A percentile compares a stretch with the other conserved stretches of the same genome.
phyloP scores from a whole-genome alignment of 2,113 vertebrate species.

The Orthochromis malagaraziensis region DNA sequence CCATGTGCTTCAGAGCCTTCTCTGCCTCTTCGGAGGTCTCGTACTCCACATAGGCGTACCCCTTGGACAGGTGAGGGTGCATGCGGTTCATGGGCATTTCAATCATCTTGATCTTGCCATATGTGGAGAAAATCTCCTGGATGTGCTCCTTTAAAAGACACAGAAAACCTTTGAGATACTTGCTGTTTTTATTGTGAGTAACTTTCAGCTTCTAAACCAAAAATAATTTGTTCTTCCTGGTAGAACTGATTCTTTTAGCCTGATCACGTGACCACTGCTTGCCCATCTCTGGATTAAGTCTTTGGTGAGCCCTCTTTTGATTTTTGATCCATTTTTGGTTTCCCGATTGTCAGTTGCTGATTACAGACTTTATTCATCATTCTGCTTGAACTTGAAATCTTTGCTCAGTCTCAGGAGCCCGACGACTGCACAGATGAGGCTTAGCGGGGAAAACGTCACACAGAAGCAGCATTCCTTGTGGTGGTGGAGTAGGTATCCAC shows the following conservation, averaged over 20 bases:
- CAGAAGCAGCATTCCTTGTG: background rate
- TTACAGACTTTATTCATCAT: background rate
- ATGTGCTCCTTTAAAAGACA: slow-evolving; percentile 83
- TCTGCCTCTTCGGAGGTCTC: slow-evolving; percentile 89
- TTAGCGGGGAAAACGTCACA: background rate
- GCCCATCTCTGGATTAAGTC: background rate
- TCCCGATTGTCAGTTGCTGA: background rate
- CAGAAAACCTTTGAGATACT: background rate
- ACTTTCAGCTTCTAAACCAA: background rate
- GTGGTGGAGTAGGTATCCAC: background rate
- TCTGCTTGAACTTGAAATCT: background rate
- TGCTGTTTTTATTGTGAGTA: background rate
- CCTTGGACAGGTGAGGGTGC: slow-evolving; percentile 88
- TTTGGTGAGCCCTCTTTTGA: background rate
- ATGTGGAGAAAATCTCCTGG: slow-evolving; percentile 95
- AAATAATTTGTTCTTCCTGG: background rate
- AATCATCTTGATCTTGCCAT: slow-evolving; percentile 96
- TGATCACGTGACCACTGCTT: background rate
- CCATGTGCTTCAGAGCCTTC: slow-evolving; percentile 96
- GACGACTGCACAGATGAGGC: background rate
- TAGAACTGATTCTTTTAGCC: background rate
- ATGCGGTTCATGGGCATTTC: slow-evolving; percentile 91
- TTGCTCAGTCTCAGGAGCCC: background rate
- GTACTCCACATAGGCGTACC: slow-evolving; percentile 94
- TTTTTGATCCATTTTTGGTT: background rate